Evolutionary conservation across 2,888 invertebrate species (phyloP).

Genomic region (Gastracanthus pulcherrimus): DNA sequence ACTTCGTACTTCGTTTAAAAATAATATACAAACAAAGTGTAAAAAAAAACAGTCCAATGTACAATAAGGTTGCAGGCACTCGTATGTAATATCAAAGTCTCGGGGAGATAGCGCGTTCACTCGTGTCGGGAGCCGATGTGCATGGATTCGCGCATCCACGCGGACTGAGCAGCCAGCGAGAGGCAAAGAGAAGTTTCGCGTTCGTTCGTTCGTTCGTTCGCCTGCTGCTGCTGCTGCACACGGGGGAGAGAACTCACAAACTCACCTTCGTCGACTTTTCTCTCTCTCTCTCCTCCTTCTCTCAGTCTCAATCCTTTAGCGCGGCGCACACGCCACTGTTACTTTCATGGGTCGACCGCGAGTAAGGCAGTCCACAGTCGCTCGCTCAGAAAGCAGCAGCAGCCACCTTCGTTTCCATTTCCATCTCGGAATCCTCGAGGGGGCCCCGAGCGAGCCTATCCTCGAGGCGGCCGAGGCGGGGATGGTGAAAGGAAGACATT

Average conservation of each 20-base stretch:
- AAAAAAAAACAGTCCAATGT: no score
- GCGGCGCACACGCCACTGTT: conserved; percentile 73
- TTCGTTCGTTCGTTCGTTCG: background rate
- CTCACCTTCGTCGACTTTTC: conserved; percentile 23
- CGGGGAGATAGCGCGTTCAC: no score
- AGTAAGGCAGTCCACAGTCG: background rate
- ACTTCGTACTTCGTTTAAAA: background rate
- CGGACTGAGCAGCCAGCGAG: conserved; percentile 52
- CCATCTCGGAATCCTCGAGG: conserved; percentile 58
- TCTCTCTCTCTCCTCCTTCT: conserved; percentile 15
- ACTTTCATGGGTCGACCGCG: conserved; percentile 74
- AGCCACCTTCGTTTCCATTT: conserved; percentile 60
- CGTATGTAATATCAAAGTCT: no score
- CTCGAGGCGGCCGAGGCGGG: conserved; percentile 53
- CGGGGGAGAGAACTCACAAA: no score
- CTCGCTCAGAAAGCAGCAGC: conserved; percentile 22
- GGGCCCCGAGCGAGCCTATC: conserved; percentile 51
- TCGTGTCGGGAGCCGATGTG: conserved; percentile 44
- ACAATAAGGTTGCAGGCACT: no score
- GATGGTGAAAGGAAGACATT: conserved; percentile 74
- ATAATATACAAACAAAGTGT: no score
- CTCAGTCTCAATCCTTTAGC: conserved; percentile 55
- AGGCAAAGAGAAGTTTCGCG: conserved; percentile 55
- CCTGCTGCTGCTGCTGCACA: background rate
- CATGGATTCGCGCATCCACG: conserved; percentile 58